Conservation (phyloP, 2,113 vertebrate genomes). For the Himantopus leucocephalus region DNA sequence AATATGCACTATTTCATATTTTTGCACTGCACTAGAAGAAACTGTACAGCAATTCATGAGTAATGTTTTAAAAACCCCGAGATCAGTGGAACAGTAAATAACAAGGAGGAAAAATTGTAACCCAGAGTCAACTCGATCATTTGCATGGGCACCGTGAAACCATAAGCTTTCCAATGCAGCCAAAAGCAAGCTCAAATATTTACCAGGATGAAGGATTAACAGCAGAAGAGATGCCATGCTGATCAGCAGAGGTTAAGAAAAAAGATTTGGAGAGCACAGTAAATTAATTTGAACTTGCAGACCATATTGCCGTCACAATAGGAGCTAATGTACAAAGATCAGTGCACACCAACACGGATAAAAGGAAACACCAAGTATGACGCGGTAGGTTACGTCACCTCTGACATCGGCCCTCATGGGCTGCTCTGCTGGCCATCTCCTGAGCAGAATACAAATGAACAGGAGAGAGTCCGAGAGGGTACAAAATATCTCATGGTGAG, state of each 20-base stretch:
- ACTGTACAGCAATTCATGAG: not conserved
- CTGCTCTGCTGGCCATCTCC: not conserved
- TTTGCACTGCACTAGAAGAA: not conserved
- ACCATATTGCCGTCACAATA: not conserved
- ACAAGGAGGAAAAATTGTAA: not conserved
- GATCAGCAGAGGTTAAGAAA: not conserved
- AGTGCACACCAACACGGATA: not conserved
- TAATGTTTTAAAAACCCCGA: not conserved
- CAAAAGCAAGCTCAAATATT: not conserved
- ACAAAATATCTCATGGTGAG: accelerated
- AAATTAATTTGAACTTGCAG: not conserved
- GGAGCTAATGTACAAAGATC: not conserved
- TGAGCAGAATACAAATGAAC: not conserved
- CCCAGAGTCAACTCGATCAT: not conserved
- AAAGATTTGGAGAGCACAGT: not conserved
- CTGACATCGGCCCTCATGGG: not conserved
- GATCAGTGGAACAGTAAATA: not conserved
- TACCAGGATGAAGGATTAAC: not conserved
- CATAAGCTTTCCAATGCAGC: not conserved
- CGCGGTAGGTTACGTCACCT: not conserved
- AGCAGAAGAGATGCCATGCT: not conserved
- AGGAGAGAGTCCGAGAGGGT: not conserved
- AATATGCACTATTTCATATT: not conserved
- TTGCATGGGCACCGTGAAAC: not conserved
- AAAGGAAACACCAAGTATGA: not conserved